Evolutionary conservation across 2,797 vertebrate genomes (phyloP).

Genomic region (Sciurus vulgaris): DNA sequence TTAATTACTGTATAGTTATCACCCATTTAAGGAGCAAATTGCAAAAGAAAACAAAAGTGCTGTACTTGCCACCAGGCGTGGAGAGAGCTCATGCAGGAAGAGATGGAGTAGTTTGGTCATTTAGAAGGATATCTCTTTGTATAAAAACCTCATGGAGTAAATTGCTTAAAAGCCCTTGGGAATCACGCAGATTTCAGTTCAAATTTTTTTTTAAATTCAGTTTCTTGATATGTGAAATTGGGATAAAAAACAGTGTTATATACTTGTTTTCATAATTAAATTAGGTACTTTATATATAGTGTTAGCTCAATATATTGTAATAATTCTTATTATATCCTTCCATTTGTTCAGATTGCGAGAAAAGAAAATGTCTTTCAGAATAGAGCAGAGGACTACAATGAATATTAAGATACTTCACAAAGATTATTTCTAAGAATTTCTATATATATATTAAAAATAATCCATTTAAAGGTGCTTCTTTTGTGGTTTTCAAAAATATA

Average conservation of each 20-base stretch:
- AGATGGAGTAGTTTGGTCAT: neutral
- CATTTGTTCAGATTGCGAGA: neutral
- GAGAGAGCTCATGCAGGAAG: neutral
- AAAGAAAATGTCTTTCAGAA: constrained; percentile 1
- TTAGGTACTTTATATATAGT: neutral
- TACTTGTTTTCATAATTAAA: constrained; percentile 47
- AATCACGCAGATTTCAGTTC: neutral
- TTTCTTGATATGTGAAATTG: constrained; percentile 1
- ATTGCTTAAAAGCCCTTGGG: neutral
- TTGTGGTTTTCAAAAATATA: constrained; percentile 57
- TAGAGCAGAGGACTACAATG: neutral
- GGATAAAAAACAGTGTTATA: neutral
- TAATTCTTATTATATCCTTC: neutral
- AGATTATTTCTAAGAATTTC: constrained; percentile 11
- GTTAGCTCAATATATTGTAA: neutral
- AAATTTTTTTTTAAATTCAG: neutral
- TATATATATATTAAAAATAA: constrained; percentile 20
- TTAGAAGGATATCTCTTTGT: neutral
- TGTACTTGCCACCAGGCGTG: neutral
- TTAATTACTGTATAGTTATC: neutral
- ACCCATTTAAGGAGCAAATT: neutral
- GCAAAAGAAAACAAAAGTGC: neutral
- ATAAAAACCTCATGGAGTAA: neutral
- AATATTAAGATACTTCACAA: neutral
- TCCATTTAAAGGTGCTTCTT: constrained; percentile 12